Base-by-base conservation (phyloP, 1,140 invertebrate species). In the Drosophila takahashii region DNA sequence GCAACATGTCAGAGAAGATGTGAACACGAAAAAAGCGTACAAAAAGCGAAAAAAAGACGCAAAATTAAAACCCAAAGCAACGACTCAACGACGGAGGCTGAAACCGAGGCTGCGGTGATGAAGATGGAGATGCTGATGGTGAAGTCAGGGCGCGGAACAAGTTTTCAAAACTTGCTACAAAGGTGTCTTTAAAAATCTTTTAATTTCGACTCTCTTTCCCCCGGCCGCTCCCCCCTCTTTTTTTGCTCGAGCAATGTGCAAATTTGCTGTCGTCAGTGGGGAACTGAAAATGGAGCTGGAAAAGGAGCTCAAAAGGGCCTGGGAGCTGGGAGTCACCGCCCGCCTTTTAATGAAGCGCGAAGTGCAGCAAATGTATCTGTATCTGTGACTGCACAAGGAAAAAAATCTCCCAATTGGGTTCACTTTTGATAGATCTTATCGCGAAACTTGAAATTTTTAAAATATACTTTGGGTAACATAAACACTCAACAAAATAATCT, bases 271-370 rank as follows among this genome's bases (percentile, higher is more conserved):
- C 70, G 70, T 76, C 83, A 71, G 66, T 60, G 47, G 44, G 41
- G 48, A 54, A 52, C 66, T 45, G 41, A 54, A 67, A 67, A 69
- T 70, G 64, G 64, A 69, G 47, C 51, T 45, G 22, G 47, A 6
- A 32, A 42, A 52, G 64, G 42, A 47, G 52, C 22, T 41, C 41
- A 16, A 57, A 32, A 8, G 22, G 29, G 45, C 48, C 36, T 53
- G 41, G 18, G 44, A 47, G 69, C 41, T 44, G 60, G 59, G 50
- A 78, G 90, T 81, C 76, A 80, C 90, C 90, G 90, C 87, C 90
- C 81, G 90, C 86, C 74, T 89, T 87, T 91, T 92, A 92, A 90
- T 92, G 90, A 92, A 91, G 76, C 90, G 90, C 90, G 87, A 91
- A 91, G 87, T 90, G 90, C 81, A 91, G 79, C 78, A 70, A 91